phyloP scores from a whole-genome alignment of 2,888 invertebrate genomes.

The Prenolepis imparis region DNA sequence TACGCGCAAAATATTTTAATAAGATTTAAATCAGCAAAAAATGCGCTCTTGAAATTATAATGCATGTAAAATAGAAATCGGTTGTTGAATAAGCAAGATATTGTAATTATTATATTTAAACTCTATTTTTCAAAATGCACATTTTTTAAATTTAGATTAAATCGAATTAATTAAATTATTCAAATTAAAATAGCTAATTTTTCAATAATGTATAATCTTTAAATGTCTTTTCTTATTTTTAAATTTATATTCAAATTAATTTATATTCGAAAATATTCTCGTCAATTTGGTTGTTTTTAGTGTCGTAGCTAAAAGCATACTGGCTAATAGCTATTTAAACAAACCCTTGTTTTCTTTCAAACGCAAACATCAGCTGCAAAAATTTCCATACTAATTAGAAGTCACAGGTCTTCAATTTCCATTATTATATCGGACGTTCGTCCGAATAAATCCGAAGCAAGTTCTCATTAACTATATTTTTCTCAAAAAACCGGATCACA shows the following conservation, averaged over 20 bases:
- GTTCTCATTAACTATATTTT: background rate
- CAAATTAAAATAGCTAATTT: background rate
- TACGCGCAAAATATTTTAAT: background rate
- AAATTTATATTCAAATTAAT: constrained; percentile 20
- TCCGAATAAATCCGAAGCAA: background rate
- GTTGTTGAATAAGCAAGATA: background rate
- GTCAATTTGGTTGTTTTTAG: constrained; percentile 1
- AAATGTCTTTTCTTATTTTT: constrained; percentile 13
- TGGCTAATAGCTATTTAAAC: background rate
- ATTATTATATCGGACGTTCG: background rate
- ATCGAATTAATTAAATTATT: background rate
- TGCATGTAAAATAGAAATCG: background rate
- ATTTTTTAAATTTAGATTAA: background rate
- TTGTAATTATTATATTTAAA: background rate
- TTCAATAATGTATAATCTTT: background rate
- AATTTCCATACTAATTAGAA: constrained; percentile 38
- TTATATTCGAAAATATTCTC: background rate
- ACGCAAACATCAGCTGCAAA: background rate
- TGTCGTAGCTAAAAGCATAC: background rate
- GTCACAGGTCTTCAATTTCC: constrained; percentile 11
- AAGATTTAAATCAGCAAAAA: background rate
- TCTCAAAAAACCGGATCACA: background rate
- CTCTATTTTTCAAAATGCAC: background rate
- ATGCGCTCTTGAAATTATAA: background rate
- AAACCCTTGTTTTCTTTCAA: background rate